Base-by-base conservation (phyloP, 2,888 invertebrate species). In the Acheta domesticus region DNA sequence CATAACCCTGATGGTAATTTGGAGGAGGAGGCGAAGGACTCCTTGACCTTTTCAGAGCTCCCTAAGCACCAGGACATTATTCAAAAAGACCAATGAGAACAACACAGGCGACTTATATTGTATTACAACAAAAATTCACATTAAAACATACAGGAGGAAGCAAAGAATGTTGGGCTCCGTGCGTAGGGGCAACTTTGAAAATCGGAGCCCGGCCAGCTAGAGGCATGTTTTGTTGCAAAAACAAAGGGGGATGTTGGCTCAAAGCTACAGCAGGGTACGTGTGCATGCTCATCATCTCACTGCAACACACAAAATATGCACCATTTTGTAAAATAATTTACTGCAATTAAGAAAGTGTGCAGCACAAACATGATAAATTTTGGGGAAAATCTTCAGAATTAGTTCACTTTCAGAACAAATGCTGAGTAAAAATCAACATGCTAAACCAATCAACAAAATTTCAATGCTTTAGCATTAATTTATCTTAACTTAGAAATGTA, bases 211-310 rank as follows among this genome's bases (percentile, higher is more conserved):
- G 85, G 48, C 84, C 83, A 16, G 83, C 77, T 2, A 84, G 74
- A n/a, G 83, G 82, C 76, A 84, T 82, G 77, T 82, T 83, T 74
- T 84, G 84, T 79, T 85, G 93, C 77, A 93, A 88, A 84, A 94
- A 92, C 85, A 94, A 90, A 81, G 93, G 93, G 36, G 92, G 90
- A 84, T 91, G 91, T 20, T 92, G 90, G 49, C 88, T 85, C 81
- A 88, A 87, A 49, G 87, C 78, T n/a, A 82, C 82, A 19, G 80
- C 79, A 16, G 82, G 81, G 74, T 83, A 83, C 16, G 82, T 82
- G 79, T 83, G 83, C 79, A 83, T 81, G 49, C 81, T 83, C 80
- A 83, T 82, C 48, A 82, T 82, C 36, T 83, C 83, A 81, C 82
- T 83, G 79, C 4, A n/a, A 74, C 50, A 20, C 12, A 36, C n/a